Conservation (phyloP, 2,888 invertebrate genomes). For the Exephanes ischioxanthus region DNA sequence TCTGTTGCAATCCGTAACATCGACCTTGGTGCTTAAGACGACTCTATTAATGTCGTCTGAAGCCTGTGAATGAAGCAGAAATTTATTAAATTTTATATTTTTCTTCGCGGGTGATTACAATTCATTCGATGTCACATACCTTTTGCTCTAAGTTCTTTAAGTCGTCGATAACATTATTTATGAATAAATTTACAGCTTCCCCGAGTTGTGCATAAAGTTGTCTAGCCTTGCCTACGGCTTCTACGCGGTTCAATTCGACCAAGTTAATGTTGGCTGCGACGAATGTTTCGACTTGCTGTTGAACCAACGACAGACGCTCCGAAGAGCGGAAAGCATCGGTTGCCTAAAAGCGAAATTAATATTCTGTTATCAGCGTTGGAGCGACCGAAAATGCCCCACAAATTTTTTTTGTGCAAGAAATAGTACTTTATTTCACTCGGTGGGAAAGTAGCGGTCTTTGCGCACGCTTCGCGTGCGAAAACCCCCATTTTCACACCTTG, state of each 20-base stretch:
- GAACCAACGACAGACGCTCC: constrained; percentile 28
- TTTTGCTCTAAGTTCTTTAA: constrained; percentile 41
- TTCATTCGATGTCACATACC: constrained; percentile 53
- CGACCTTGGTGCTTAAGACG: no score
- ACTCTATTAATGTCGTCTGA: no score
- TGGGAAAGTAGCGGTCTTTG: no score
- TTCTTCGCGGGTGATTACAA: not conserved
- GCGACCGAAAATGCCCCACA: no score
- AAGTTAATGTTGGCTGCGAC: constrained; percentile 60
- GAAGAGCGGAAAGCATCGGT: constrained; percentile 15
- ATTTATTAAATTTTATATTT: not conserved
- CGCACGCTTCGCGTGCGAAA: no score
- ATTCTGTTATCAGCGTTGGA: not conserved
- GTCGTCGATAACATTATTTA: constrained; percentile 42
- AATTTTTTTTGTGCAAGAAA: no score
- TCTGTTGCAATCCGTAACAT: no score
- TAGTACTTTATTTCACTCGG: no score
- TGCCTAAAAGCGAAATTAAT: constrained; percentile 14
- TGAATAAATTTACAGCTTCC: constrained; percentile 51
- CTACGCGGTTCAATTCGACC: constrained; percentile 47
- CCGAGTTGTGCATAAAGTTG: constrained; percentile 46
- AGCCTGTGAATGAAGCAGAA: not conserved
- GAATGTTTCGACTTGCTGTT: constrained; percentile 56
- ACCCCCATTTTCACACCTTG: no score
- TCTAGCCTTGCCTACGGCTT: constrained; percentile 55